These are phyloP conservation scores for Tetraodon nigroviridis DNA, from an alignment of 2,113 vertebrate species.

Conservation along the genomic window DNA sequence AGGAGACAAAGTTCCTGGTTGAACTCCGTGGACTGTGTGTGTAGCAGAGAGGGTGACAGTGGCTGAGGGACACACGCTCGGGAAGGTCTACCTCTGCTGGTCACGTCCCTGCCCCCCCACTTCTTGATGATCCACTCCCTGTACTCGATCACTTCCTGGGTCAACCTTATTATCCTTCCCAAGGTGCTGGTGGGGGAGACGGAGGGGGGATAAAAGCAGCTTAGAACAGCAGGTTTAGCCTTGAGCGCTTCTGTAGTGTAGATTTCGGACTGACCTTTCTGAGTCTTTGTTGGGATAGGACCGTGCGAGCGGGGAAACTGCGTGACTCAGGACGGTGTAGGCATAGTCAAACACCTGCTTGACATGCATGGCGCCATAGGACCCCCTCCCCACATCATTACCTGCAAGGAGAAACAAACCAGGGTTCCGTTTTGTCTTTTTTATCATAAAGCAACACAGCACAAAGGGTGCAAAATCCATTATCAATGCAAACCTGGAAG, in stretches of 20 bases:
- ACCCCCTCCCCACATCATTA: slow-evolving; percentile 95
- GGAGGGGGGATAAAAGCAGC: neutral
- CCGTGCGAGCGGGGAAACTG: slow-evolving; percentile 90
- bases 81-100: slow-evolving; percentile 53
- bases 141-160: slow-evolving; percentile 92
- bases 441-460: too few relatives aligned
- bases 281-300: slow-evolving; percentile 94
- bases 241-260: too few relatives aligned
- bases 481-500: slow-evolving; percentile 81
- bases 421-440: neutral
- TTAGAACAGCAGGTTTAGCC: neutral
- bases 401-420: slow-evolving; percentile 62
- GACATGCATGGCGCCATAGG: slow-evolving; percentile 97
- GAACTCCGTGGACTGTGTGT: too few relatives aligned
- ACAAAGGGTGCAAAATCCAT: too few relatives aligned
- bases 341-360: slow-evolving; percentile 98
- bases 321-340: slow-evolving; percentile 91
- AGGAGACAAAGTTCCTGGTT: neutral
- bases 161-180: slow-evolving; percentile 94
- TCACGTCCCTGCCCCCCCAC: slow-evolving; percentile 79
- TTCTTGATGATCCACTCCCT: slow-evolving; percentile 96
- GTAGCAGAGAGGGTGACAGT: neutral
- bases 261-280: slow-evolving; percentile 79
- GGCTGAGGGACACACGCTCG: neutral
- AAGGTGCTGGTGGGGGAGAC: slow-evolving; percentile 79